Percentiles rank a stretch among this genome's conserved stretches.
Conservation (phyloP, 2,797 vertebrate genomes). For the Chrosomus eos region DNA sequence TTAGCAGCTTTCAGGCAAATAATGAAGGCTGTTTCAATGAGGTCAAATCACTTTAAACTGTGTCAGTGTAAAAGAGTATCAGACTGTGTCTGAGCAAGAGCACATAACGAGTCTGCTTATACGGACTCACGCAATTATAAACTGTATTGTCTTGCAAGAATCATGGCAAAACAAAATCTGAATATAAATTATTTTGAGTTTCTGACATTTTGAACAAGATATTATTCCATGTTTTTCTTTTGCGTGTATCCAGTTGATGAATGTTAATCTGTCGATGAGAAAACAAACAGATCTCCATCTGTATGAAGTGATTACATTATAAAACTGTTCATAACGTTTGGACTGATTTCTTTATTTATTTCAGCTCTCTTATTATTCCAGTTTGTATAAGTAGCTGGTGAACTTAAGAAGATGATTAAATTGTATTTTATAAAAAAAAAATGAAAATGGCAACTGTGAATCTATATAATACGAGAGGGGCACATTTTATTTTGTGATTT, state of each 20-base stretch:
- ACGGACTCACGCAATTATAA: not conserved
- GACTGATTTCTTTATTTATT: not conserved
- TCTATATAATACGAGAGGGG: not conserved
- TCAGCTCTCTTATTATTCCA: not conserved
- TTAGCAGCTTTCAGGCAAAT: not conserved
- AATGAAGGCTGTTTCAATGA: not conserved
- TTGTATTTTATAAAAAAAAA: not conserved
- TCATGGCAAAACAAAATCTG: not conserved
- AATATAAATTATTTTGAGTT: not conserved
- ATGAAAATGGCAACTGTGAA: not conserved
- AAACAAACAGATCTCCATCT: not conserved
- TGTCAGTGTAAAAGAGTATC: not conserved
- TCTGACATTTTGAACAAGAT: not conserved
- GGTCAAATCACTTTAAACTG: not conserved
- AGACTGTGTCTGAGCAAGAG: not conserved
- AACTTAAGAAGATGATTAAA: not conserved
- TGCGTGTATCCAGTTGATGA: not conserved
- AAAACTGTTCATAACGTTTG: not conserved
- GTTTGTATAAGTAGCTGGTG: not conserved
- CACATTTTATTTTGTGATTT: not conserved
- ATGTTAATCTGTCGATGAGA: not conserved
- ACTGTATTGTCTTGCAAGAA: not conserved
- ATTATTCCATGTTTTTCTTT: not conserved
- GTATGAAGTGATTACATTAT: not conserved
- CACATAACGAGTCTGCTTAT: not conserved